phyloP scores from a whole-genome alignment of 2,797 vertebrate species.

The Acanthurus lineatus region DNA sequence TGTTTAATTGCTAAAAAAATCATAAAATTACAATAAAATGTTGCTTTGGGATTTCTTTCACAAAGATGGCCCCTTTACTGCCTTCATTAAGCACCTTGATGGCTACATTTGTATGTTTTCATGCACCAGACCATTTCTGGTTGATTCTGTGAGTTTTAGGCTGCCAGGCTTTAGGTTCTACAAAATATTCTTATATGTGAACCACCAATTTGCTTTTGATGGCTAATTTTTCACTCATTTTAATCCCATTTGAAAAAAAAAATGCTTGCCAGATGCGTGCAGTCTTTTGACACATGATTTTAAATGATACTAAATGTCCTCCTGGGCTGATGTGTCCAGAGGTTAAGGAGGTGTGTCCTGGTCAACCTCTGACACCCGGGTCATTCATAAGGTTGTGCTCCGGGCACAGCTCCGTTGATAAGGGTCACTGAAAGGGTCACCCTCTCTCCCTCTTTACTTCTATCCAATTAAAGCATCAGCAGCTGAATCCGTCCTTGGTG shows the following conservation, averaged over 20 bases:
- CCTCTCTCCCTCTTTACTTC: slow-evolving; percentile 71
- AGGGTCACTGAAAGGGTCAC: slow-evolving; percentile 81
- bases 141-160: background rate
- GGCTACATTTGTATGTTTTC: background rate
- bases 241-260: slow-evolving; percentile 44
- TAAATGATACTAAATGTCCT: slow-evolving; percentile 81
- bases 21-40: background rate
- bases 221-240: slow-evolving; percentile 30
- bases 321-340: slow-evolving; percentile 74
- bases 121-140: background rate
- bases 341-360: slow-evolving; percentile 83
- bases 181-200: slow-evolving; percentile 23
- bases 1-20: background rate
- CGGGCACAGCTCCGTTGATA: slow-evolving; percentile 74
- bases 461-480: slow-evolving; percentile 79
- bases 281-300: slow-evolving; percentile 76
- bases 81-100: background rate
- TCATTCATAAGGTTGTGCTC: slow-evolving; percentile 79
- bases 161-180: slow-evolving; percentile 8
- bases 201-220: slow-evolving; percentile 49
- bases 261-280: slow-evolving; percentile 71
- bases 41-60: background rate
- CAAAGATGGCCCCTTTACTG: background rate
- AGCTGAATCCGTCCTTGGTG: slow-evolving; percentile 66
- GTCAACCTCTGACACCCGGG: slow-evolving; percentile 86